phyloP scores from a whole-genome alignment of 1,140 invertebrate species.

The Bursaphelenchus mucronatus region DNA sequence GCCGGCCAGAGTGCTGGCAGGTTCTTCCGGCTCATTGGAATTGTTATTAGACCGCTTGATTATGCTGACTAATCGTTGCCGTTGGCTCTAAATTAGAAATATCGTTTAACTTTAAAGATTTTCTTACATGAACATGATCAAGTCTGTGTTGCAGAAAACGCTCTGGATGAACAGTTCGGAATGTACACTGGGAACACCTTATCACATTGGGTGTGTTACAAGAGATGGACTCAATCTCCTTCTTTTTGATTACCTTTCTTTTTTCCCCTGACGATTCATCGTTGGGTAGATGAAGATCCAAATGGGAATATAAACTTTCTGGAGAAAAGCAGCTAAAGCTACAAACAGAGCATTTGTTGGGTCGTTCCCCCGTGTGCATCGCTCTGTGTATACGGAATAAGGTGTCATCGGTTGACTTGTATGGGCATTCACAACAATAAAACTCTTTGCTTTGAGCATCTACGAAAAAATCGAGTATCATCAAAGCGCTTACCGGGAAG shows the following conservation, averaged over 20 bases:
- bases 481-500: not conserved
- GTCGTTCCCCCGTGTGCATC: slow-evolving; percentile 4
- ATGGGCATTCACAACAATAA: slow-evolving; percentile 7
- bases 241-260: slow-evolving; percentile 20
- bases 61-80: slow-evolving; percentile 20
- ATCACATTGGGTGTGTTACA: slow-evolving; percentile 20
- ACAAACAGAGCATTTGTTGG: slow-evolving; percentile 7
- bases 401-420: not conserved
- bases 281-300: slow-evolving; percentile 20
- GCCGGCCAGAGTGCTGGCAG: slow-evolving; percentile 7
- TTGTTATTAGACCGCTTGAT: slow-evolving; percentile 21
- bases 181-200: slow-evolving; percentile 16
- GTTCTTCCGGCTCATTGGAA: not conserved
- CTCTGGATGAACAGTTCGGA: slow-evolving; percentile 16
- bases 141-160: slow-evolving; percentile 19
- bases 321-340: slow-evolving; percentile 25
- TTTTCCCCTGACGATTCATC: slow-evolving; percentile 21
- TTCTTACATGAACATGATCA: slow-evolving; percentile 19
- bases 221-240: slow-evolving; percentile 10
- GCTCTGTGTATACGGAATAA: slow-evolving; percentile 1
- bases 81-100: slow-evolving; percentile 20
- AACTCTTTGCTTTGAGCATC: slow-evolving; percentile 2
- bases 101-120: slow-evolving; percentile 1
- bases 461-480: too few species aligned
- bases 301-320: slow-evolving; percentile 23